phyloP scores from a whole-genome alignment of 2,113 vertebrate species.

The Mesoclemmys tuberculata region DNA sequence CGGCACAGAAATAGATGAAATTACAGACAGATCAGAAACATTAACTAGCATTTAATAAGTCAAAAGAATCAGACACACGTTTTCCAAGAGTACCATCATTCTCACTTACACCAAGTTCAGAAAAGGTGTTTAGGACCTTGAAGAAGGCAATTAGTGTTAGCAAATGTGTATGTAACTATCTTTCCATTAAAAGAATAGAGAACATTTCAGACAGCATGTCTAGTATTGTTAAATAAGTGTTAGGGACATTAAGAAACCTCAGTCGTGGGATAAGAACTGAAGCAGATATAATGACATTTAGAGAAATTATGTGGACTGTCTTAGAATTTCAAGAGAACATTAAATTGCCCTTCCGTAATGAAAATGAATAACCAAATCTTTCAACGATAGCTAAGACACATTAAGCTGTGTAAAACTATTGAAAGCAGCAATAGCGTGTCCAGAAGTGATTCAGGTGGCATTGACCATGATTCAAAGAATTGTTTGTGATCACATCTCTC shows the following conservation, averaged over 20 bases:
- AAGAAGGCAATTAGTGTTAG: not conserved
- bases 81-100: constrained; percentile 30
- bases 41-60: constrained; percentile 9
- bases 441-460: constrained; percentile 6
- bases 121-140: constrained; percentile 29
- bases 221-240: constrained; percentile 19
- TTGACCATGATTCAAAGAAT: constrained; percentile 20
- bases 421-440: not conserved
- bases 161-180: not conserved
- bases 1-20: not conserved
- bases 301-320: constrained; percentile 60
- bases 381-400: not conserved
- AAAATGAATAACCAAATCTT: constrained; percentile 52
- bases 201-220: constrained; percentile 44
- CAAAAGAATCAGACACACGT: not conserved
- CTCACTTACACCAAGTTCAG: constrained; percentile 3
- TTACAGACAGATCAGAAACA: not conserved
- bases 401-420: not conserved
- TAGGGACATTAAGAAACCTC: constrained; percentile 62
- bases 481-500: not conserved
- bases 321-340: constrained; percentile 60
- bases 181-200: not conserved
- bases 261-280: constrained; percentile 59
- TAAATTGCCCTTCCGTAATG: constrained; percentile 62
- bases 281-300: constrained; percentile 64